Conservation (phyloP, 2,888 invertebrate genomes). For the Metellina segmentata region DNA sequence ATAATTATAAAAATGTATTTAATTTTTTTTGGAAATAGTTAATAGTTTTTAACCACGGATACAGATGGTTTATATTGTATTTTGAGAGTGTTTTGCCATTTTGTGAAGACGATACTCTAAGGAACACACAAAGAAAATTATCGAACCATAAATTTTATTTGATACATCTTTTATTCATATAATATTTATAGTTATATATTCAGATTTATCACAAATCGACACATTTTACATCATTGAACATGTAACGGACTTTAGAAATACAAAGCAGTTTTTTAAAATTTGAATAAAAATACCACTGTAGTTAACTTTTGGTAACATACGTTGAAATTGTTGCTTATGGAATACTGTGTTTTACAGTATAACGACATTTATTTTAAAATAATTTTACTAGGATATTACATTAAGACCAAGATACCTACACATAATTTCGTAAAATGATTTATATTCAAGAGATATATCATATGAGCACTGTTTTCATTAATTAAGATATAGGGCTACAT, state of each 20-base stretch:
- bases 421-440: neutral
- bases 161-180: slow-evolving; percentile 50
- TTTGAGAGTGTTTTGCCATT: neutral
- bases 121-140: slow-evolving; percentile 5
- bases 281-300: slow-evolving; percentile 8
- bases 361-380: slow-evolving; percentile 1
- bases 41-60: too few relatives aligned
- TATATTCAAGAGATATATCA: neutral
- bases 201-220: slow-evolving; percentile 53
- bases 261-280: slow-evolving; percentile 45
- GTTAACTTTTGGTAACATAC: slow-evolving; percentile 10
- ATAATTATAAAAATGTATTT: too few relatives aligned
- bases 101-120: neutral
- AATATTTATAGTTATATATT: slow-evolving; percentile 55
- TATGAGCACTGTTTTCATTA: too few relatives aligned
- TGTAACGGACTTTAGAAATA: slow-evolving; percentile 26
- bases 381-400: neutral
- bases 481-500: too few relatives aligned
- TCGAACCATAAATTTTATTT: slow-evolving; percentile 73
- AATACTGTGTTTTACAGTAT: neutral
- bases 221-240: slow-evolving; percentile 52
- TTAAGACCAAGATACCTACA: neutral
- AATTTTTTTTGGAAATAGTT: too few relatives aligned
- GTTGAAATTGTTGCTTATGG: neutral
- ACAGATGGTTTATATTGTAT: too few relatives aligned